Evolutionary conservation across 2,797 vertebrate genomes (phyloP), one percentile per base, ranked within the genome.

Genomic region (Aeoliscus strigatus): DNA sequence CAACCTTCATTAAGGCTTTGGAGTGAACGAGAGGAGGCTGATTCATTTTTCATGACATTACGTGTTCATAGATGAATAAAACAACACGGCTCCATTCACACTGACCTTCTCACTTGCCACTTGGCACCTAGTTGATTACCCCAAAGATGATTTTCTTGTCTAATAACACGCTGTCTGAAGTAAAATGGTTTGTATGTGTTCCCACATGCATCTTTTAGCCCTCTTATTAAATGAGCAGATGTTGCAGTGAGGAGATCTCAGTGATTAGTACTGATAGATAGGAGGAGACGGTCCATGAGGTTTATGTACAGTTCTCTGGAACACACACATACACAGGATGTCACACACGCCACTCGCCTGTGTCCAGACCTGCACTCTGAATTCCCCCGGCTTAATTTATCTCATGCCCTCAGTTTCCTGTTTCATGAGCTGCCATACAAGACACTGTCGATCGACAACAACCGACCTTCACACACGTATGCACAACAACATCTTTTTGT

Each of bases 371-470:
- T 81, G 83, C 74, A 78, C 77, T 73, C 66, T 81, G 73, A 87
- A 83, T 83, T 85, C 71, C 75, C 79, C 75, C 10, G 27, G 75
- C 83, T 88, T 88, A 84, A 87, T 85, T 87, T 88, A 84, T 81
- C 75, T 80, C 75, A 80, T 60, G 41, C 76, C 68, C 65, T 71
- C 58, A 75, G 83, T 78, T 86, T 89, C 83, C 81, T 79, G 82
- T 88, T 88, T 87, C 87, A 86, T 50, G 51, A 78, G 82, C 69
- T 67, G 34, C 67, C 35, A 18, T 63, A 66, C 58, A 70, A 67
- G 70, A 84, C 79, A 77, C 66, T 58, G 69, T 65, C 18, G 34
- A 75, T 74, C 70, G 73, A 73, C 70, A 78, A 51, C 64, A 67
- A 46, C 62, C 43, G 62, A 40, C 59, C 65, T 54, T 54, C 51